Conservation (phyloP, 2,888 invertebrate species). For the Spodoptera picta region DNA sequence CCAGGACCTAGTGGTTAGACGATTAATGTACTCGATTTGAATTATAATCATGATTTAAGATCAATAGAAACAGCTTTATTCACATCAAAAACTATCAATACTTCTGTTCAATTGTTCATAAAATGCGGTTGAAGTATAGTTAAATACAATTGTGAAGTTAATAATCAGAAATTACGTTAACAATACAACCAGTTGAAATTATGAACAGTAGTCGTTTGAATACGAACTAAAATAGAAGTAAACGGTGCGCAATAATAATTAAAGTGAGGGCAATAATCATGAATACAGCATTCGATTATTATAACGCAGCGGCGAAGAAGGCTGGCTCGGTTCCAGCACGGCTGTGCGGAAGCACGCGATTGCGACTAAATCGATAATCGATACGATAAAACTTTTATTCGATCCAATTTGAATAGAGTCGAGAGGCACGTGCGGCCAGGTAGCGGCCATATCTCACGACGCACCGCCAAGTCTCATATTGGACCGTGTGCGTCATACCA, state of each 20-base stretch:
- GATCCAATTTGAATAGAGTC: conserved; percentile 79
- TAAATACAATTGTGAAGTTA: no score
- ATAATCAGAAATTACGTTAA: no score
- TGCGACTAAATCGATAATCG: conserved; percentile 70
- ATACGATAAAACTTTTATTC: conserved; percentile 82
- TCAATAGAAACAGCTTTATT: no score
- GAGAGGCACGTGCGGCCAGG: conserved; percentile 42
- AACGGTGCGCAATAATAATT: conserved; percentile 50
- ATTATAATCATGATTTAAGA: no score
- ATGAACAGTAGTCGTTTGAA: conserved; percentile 1
- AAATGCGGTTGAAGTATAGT: no score
- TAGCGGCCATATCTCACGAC: conserved; percentile 17
- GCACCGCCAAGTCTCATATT: conserved; percentile 3
- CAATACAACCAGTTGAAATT: no score
- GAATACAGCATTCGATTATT: conserved; percentile 64
- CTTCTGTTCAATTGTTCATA: no score
- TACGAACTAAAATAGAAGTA: conserved; percentile 33
- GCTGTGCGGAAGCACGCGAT: conserved; percentile 69
- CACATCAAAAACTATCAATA: no score
- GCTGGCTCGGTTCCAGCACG: conserved; percentile 71
- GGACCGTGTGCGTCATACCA: no score
- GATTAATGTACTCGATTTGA: no score
- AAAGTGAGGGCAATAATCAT: conserved; percentile 64
- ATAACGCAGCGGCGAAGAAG: conserved; percentile 70
- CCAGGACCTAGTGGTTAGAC: no score